Conservation (phyloP, 2,888 invertebrate species). For the Apotomis betuletana region DNA sequence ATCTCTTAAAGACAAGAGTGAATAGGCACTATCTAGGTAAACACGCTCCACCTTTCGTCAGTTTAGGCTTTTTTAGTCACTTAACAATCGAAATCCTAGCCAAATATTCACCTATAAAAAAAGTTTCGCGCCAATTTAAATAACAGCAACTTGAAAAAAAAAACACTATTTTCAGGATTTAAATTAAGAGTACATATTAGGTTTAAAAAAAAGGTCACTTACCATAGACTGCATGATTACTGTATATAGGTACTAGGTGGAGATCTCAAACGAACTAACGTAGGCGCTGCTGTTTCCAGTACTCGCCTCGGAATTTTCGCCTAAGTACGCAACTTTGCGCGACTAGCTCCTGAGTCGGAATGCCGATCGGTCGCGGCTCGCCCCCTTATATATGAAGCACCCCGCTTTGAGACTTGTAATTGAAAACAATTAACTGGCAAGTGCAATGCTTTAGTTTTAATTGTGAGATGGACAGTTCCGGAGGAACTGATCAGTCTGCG, state of each 20-base stretch:
- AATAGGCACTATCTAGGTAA: no score
- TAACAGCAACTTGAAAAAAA: no score
- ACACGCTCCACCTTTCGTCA: no score
- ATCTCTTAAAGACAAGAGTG: no score
- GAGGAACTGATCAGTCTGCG: slow-evolving; percentile 43
- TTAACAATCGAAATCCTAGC: no score
- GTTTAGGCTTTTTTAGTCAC: no score
- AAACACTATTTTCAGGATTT: no score
- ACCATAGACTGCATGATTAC: slow-evolving; percentile 83
- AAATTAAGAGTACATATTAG: not conserved
- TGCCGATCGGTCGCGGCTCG: slow-evolving; percentile 66
- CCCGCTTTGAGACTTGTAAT: slow-evolving; percentile 75
- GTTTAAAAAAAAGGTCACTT: slow-evolving; percentile 55
- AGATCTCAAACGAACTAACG: slow-evolving; percentile 83
- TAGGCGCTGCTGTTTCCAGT: slow-evolving; percentile 80
- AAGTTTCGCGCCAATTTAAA: no score
- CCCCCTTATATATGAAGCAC: slow-evolving; percentile 78
- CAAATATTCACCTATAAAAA: no score
- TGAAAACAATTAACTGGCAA: slow-evolving; percentile 80
- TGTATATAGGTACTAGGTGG: slow-evolving; percentile 67
- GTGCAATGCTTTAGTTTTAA: slow-evolving; percentile 77
- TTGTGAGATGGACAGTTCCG: slow-evolving; percentile 73
- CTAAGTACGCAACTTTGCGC: slow-evolving; percentile 73
- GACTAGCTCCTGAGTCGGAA: slow-evolving; percentile 74
- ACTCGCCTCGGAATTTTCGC: slow-evolving; percentile 82